phyloP scores from a whole-genome alignment of 2,113 vertebrate species.

The Lepisosteus osseus region DNA sequence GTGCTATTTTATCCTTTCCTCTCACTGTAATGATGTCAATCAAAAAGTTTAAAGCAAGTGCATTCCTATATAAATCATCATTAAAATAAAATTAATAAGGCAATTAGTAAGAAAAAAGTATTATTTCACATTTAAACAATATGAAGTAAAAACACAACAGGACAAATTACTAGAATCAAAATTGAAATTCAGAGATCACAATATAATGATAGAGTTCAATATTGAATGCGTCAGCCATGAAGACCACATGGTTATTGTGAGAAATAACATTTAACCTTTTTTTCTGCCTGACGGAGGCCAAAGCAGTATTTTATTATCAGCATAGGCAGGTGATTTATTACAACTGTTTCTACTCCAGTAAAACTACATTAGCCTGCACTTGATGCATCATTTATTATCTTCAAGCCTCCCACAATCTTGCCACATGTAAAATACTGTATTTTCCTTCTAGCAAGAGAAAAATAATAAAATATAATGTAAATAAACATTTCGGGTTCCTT shows the following conservation, averaged over 20 bases:
- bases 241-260: constrained; percentile 66
- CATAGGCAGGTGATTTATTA: constrained; percentile 78
- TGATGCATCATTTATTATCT: constrained; percentile 73
- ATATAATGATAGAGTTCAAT: constrained; percentile 62
- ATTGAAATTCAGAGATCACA: too few species aligned
- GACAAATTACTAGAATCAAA: neutral
- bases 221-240: constrained; percentile 68
- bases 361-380: constrained; percentile 70
- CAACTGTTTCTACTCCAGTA: constrained; percentile 71
- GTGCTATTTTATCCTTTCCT: too few species aligned
- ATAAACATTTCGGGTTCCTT: too few species aligned
- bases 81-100: too few species aligned
- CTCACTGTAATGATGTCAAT: too few species aligned
- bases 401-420: constrained; percentile 48
- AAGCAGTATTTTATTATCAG: constrained; percentile 73
- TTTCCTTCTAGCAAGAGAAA: constrained; percentile 20
- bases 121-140: too few species aligned
- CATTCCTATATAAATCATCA: too few species aligned
- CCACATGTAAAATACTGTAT: constrained; percentile 66
- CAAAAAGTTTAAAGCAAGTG: too few species aligned
- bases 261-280: constrained; percentile 76
- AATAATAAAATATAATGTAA: neutral
- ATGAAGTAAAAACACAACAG: too few species aligned
- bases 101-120: too few species aligned
- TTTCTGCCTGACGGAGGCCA: constrained; percentile 63